Evolutionary conservation across 2,113 vertebrate species (phyloP).

Genomic region (Odocoileus hemionus): DNA sequence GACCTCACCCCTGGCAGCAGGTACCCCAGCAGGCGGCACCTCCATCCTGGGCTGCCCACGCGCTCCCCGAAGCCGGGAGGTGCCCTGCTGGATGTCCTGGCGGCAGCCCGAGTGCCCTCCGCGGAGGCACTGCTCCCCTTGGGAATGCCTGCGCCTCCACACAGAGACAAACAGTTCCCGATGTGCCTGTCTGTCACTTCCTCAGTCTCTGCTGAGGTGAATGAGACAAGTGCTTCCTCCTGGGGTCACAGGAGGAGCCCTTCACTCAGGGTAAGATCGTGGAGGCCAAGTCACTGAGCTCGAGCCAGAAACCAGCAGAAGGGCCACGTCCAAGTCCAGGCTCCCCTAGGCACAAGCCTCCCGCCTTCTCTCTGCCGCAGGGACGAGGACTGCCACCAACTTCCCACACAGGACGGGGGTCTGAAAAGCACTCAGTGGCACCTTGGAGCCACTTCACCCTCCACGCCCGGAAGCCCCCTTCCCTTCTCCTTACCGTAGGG

Average conservation of each 20-base stretch:
- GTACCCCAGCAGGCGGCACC: not conserved
- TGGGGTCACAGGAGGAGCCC: not conserved
- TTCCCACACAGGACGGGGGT: not conserved
- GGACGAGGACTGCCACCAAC: too few species aligned
- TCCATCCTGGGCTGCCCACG: not conserved
- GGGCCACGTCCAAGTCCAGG: not conserved
- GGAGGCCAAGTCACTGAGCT: not conserved
- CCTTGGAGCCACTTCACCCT: not conserved
- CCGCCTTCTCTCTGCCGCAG: not conserved
- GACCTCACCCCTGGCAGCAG: not conserved
- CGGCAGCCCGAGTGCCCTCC: not conserved
- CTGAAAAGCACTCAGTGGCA: not conserved
- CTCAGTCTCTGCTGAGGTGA: not conserved
- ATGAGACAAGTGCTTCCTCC: not conserved
- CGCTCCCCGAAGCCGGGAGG: not conserved
- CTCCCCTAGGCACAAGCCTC: rapidly evolving
- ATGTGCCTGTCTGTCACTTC: not conserved
- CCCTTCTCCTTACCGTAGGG: conserved; percentile 86
- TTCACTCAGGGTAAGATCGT: not conserved
- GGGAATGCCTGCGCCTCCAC: not conserved
- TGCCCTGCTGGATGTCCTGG: not conserved
- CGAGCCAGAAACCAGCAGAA: not conserved
- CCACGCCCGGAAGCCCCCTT: not conserved
- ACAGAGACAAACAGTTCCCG: not conserved
- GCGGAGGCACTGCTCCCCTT: not conserved